Percentiles rank a stretch among this genome's conserved stretches.
Conservation (phyloP, 2,797 vertebrate species). For the Iguana delicatissima region DNA sequence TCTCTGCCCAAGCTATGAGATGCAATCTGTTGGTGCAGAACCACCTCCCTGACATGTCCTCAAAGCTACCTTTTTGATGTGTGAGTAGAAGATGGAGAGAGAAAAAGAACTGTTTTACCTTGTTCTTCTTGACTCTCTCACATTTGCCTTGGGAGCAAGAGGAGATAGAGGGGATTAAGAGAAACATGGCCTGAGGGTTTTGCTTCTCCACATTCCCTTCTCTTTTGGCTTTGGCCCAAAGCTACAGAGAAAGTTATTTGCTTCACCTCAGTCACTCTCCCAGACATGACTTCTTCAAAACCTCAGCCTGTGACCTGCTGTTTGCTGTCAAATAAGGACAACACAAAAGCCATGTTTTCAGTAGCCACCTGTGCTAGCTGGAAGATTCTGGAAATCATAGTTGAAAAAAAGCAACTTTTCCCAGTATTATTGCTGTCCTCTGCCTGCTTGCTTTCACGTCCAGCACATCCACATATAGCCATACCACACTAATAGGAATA, state of each 20-base stretch:
- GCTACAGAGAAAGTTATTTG: neutral
- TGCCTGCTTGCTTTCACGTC: too few relatives aligned
- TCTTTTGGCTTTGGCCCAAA: neutral
- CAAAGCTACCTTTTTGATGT: too few relatives aligned
- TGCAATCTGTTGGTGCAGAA: neutral
- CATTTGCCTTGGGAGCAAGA: neutral
- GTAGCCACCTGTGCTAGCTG: too few relatives aligned
- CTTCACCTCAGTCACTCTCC: neutral
- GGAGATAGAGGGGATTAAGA: neutral
- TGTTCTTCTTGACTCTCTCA: neutral
- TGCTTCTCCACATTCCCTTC: neutral
- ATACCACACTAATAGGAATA: neutral
- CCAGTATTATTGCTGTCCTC: neutral
- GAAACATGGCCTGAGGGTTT: neutral
- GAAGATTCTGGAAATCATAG: too few relatives aligned
- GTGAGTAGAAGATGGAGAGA: neutral
- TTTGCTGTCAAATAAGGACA: neutral
- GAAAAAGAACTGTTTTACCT: neutral
- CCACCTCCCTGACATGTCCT: neutral
- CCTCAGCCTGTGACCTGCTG: neutral
- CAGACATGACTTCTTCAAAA: neutral
- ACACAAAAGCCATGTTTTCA: neutral
- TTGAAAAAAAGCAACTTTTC: neutral
- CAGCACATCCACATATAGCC: neutral
- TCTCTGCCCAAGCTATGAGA: neutral